phyloP scores from a whole-genome alignment of 2,797 vertebrate genomes.

The Enteromius thamalakanensis region DNA sequence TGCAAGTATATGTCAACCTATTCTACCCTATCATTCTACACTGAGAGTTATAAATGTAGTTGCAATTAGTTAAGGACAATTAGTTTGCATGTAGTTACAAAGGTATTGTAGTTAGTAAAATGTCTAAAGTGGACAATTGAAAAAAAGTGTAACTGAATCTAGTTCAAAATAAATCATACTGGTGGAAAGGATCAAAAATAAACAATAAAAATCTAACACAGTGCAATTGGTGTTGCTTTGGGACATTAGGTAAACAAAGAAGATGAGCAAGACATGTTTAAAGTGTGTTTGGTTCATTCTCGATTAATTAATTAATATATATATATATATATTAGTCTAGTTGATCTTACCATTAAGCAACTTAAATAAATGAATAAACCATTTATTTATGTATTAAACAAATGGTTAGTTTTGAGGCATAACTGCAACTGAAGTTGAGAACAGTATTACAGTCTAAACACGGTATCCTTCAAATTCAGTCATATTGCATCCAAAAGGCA shows the following conservation, averaged over 20 bases:
- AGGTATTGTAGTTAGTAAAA: too few species aligned
- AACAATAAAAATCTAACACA: not conserved
- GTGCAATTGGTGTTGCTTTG: not conserved
- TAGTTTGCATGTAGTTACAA: too few species aligned
- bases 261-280: not conserved
- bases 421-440: not conserved
- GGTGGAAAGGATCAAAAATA: not conserved
- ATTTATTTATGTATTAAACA: not conserved
- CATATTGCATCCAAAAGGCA: conserved; percentile 47
- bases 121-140: too few species aligned
- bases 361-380: not conserved
- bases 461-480: not conserved
- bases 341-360: not conserved
- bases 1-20: too few species aligned
- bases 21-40: too few species aligned
- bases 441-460: not conserved
- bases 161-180: not conserved
- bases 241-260: not conserved
- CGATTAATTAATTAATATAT: too few species aligned
- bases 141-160: not conserved
- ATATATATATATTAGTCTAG: too few species aligned
- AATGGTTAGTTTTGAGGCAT: not conserved
- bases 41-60: too few species aligned
- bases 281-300: not conserved
- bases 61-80: too few species aligned